Evolutionary conservation across 2,113 vertebrate species (phyloP), one percentile per base, ranked within the genome.

Genomic region (Candoia aspera): DNA sequence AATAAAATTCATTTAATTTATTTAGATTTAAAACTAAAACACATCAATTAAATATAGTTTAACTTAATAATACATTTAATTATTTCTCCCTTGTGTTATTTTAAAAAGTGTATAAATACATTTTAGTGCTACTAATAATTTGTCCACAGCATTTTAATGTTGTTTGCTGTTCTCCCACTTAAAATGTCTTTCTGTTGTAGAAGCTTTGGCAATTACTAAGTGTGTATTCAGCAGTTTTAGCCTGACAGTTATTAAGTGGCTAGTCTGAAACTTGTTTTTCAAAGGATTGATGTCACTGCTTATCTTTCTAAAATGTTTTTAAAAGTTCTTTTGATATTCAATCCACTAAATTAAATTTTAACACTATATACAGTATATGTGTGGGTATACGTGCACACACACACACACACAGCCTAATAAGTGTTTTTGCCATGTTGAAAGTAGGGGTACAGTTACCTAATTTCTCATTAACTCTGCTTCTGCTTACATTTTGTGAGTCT

Each of bases 161-260:
- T 33, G 33, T 6, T 90, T 93, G 79, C 26, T 19, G 21, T 9
- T 84, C 92, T 59, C 83, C 49, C 37, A 37, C 29, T 91, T 92
- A 54, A 29, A 13, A 46, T 54, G 13, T 4, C 92, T 91, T 94
- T 94, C 4, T 2, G 13, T 23, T 2, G 6, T 92, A 86, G 19
- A 24, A 8, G 1, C 42, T 93, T 93, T 88, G 84, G 2, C 85
- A 84, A 57, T 92, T 94, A 91, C 54, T 54, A n/a, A 0, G 23
- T 91, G 23, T 54, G 93, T 93, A 42, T 95, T 93, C 87, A 91
- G 60, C 93, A 84, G 9, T 37, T 93, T 88, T 21, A 6, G 58
- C 54, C 59, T 84, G 49, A 85, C 6, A 87, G 24, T 57, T 92
- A 91, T 62, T n/a, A 87, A 11, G 59, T 89, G 23, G 86, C 33